These are phyloP conservation scores for Perca fluviatilis DNA, from an alignment of 2,113 vertebrate species.

Conservation along the genomic window DNA sequence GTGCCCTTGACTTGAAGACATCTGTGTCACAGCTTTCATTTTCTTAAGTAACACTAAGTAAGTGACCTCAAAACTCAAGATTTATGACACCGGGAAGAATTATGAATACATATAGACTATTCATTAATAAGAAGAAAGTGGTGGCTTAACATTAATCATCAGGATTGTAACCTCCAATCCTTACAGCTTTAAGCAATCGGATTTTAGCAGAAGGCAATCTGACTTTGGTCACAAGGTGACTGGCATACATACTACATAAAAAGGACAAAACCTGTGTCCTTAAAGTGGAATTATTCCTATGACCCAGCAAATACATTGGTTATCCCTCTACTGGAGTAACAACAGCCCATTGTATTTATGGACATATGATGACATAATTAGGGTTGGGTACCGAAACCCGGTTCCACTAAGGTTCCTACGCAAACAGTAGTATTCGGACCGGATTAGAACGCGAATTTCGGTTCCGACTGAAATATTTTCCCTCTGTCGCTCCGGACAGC, in stretches of 20 bases:
- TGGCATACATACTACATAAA: constrained; percentile 24
- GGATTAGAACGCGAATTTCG: no score
- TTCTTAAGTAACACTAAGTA: constrained; percentile 81
- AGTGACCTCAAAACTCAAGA: constrained; percentile 77
- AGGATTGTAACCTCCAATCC: constrained; percentile 68
- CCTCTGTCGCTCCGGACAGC: no score
- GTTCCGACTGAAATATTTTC: no score
- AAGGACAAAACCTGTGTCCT: constrained; percentile 21
- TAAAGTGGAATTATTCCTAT: constrained; percentile 1
- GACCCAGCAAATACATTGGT: neutral
- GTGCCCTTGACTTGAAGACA: constrained; percentile 79
- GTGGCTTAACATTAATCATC: constrained; percentile 72
- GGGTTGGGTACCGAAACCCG: no score
- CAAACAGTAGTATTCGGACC: no score
- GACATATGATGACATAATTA: constrained; percentile 12
- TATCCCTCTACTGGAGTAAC: neutral
- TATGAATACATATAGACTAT: constrained; percentile 68
- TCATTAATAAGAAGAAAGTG: constrained; percentile 75
- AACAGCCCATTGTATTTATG: neutral
- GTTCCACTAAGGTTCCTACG: no score
- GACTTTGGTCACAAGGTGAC: constrained; percentile 64
- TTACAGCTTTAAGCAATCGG: constrained; percentile 51
- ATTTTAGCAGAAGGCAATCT: constrained; percentile 51
- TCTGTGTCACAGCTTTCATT: constrained; percentile 79
- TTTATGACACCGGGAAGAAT: constrained; percentile 72